These are phyloP conservation scores for Macrosteles quadrilineatus DNA, from an alignment of 1,140 invertebrate species.

Conservation along the genomic window DNA sequence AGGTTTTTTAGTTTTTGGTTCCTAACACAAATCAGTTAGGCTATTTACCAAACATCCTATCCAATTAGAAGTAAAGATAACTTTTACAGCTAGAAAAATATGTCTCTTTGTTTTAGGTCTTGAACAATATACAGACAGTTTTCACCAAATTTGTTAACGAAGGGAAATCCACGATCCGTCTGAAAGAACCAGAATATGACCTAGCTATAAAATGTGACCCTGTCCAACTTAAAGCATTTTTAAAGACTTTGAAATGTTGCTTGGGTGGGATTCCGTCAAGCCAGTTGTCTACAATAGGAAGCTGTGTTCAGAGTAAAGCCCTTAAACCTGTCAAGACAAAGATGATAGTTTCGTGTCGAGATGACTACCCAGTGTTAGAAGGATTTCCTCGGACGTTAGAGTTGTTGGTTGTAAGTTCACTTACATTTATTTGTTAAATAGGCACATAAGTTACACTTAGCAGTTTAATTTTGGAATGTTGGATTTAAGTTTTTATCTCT, in stretches of 20 bases:
- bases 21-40: too few relatives aligned
- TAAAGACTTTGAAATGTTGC: slow-evolving; percentile 61
- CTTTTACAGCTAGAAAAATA: neutral
- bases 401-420: slow-evolving; percentile 64
- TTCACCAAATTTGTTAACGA: slow-evolving; percentile 68
- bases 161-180: slow-evolving; percentile 72
- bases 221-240: slow-evolving; percentile 67
- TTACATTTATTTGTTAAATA: slow-evolving; percentile 65
- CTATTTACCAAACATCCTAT: too few relatives aligned
- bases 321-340: slow-evolving; percentile 51
- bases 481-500: too few relatives aligned
- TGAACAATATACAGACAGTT: slow-evolving; percentile 63
- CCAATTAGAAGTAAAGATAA: neutral
- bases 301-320: neutral
- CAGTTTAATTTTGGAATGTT: too few relatives aligned
- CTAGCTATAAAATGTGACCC: slow-evolving; percentile 64
- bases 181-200: slow-evolving; percentile 68
- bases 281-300: slow-evolving; percentile 36
- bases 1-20: too few relatives aligned
- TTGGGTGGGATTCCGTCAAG: slow-evolving; percentile 60
- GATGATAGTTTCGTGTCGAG: slow-evolving; percentile 54
- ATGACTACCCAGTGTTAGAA: slow-evolving; percentile 9
- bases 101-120: slow-evolving; percentile 51
- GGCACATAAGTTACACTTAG: slow-evolving; percentile 57
- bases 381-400: slow-evolving; percentile 11